Evolutionary conservation across 2,888 invertebrate genomes (phyloP).

Genomic region (Seladonia tumulorum): DNA sequence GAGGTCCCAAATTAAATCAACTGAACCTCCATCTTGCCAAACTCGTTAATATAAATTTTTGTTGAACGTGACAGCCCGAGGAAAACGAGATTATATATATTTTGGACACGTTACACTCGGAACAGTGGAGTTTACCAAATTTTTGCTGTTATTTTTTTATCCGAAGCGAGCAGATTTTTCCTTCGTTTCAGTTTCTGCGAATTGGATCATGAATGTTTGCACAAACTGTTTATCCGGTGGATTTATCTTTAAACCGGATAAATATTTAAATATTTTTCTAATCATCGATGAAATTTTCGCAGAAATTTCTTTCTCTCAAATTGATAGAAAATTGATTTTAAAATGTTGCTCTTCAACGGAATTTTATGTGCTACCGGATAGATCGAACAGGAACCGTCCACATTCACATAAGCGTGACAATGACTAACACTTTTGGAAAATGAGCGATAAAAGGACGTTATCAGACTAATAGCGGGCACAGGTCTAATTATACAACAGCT

Average conservation of each 20-base stretch:
- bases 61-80: not conserved
- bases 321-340: not conserved
- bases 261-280: too few relatives aligned
- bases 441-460: not conserved
- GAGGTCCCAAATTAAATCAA: not conserved
- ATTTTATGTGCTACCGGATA: not conserved
- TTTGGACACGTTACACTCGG: too few relatives aligned
- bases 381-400: not conserved
- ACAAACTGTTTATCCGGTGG: not conserved
- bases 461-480: not conserved
- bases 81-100: too few relatives aligned
- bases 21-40: not conserved
- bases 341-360: not conserved
- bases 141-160: not conserved
- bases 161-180: too few relatives aligned
- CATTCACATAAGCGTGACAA: not conserved
- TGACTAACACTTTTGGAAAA: not conserved
- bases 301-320: not conserved
- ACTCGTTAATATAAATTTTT: too few relatives aligned
- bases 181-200: not conserved
- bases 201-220: not conserved
- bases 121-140: not conserved
- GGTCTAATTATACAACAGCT: not conserved
- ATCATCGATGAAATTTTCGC: not conserved
- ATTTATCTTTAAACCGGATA: not conserved